Evolutionary conservation across 2,888 invertebrate genomes (phyloP).

Genomic region (Craniophora ligustri): DNA sequence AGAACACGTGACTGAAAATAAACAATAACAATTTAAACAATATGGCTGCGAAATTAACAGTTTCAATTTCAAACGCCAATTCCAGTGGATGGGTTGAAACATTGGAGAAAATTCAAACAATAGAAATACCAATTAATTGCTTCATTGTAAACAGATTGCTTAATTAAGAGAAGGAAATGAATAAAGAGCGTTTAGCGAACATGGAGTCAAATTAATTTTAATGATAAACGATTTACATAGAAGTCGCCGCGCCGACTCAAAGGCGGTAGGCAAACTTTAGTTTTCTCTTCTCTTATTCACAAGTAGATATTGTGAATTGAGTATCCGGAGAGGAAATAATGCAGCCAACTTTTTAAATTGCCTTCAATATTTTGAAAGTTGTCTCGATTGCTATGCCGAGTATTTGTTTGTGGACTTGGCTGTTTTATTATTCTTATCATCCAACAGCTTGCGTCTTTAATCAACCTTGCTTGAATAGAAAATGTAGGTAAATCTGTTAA

Average conservation of each 20-base stretch:
- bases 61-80: constrained; percentile 66
- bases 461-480: too few relatives aligned
- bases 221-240: constrained; percentile 82
- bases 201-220: constrained; percentile 86
- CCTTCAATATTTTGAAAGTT: constrained; percentile 2
- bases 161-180: constrained; percentile 86
- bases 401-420: too few relatives aligned
- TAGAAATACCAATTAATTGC: constrained; percentile 85
- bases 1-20: constrained; percentile 15
- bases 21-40: constrained; percentile 54
- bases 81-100: constrained; percentile 71
- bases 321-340: constrained; percentile 48
- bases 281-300: constrained; percentile 65
- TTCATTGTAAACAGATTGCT: constrained; percentile 87
- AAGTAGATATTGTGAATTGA: constrained; percentile 51
- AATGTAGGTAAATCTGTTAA: too few relatives aligned
- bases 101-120: constrained; percentile 74
- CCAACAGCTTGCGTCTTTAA: too few relatives aligned
- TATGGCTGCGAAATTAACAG: constrained; percentile 60
- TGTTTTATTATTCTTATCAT: too few relatives aligned
- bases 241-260: constrained; percentile 54
- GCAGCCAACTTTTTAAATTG: constrained; percentile 42
- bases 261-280: constrained; percentile 63
- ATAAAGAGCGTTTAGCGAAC: constrained; percentile 83
- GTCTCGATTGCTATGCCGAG: not conserved